Evolutionary conservation across 2,888 invertebrate genomes (phyloP), one percentile per base, ranked within the genome.

Genomic region (Xiphydria camelus): DNA sequence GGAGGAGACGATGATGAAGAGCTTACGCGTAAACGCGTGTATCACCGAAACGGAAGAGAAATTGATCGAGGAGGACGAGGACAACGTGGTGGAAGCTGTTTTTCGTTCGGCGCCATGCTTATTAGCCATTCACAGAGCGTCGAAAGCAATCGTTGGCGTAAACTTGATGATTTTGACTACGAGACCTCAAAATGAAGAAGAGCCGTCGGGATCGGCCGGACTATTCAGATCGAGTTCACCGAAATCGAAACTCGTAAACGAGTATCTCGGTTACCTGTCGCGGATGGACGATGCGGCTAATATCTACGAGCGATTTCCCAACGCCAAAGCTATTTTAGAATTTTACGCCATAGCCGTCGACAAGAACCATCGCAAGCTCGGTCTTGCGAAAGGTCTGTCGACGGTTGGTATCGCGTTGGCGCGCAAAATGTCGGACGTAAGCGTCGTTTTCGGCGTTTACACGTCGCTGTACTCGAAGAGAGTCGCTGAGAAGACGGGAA

Each of bases 261-360:
- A 47, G 5, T 66, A 66, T 23, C 57, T 60, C 7, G 23, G 49
- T 6, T 57, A 49, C 23, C 40, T 66, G 44, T 45, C 51, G 5
- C 46, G 37, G 1, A 57, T 67, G 15, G 39, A 45, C 34, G 47
- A 58, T 0, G 47, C 37, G 14, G 50, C 54, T 0, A 37, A 51
- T 14, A 26, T 61, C 2, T 61, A 49, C 18, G 12, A 12, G 0
- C 42, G 17, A 15, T 66, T 53, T 38, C 51, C 61, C 0, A 6
- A 41, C 1, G 53, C 51, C 0, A 40, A 42, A 18, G 35, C 12
- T 1, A 45, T 49, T 1, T 45, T 60, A 29, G 66, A 67, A 37
- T 57, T 61, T 42, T 67, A 58, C 17, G 60, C 61, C 0, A 32
- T 61, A 2, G 60, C 58, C 2, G 58, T 63, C 1, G 57, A 57